phyloP scores from a whole-genome alignment of 2,888 invertebrate species.

The Pecten maximus region DNA sequence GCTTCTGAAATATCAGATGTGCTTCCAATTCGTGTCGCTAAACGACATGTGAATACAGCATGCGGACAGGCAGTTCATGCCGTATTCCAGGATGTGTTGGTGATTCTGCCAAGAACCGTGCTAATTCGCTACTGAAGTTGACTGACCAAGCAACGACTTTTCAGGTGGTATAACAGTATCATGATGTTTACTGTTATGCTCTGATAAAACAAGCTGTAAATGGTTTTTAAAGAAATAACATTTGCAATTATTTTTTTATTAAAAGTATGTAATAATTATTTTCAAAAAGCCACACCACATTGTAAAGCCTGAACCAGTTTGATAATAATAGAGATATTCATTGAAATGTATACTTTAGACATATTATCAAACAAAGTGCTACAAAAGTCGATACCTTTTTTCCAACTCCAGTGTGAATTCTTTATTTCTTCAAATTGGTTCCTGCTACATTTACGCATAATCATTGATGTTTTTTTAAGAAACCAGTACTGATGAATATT shows the following conservation, averaged over 20 bases:
- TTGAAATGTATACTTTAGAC: neutral
- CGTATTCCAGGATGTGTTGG: neutral
- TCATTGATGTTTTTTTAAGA: neutral
- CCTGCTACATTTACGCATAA: neutral
- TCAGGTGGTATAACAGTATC: constrained; percentile 33
- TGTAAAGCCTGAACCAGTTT: constrained; percentile 22
- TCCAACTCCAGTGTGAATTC: neutral
- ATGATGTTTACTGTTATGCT: constrained; percentile 4
- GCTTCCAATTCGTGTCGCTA: neutral
- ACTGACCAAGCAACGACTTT: neutral
- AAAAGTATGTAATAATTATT: neutral
- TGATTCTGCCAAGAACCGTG: neutral
- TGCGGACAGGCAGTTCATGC: neutral
- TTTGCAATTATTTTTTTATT: neutral
- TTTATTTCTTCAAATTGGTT: constrained; percentile 6
- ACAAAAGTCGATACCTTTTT: neutral
- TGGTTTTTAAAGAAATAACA: neutral
- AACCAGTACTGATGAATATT: neutral
- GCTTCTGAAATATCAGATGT: constrained; percentile 35
- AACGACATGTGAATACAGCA: neutral
- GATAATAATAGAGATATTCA: neutral
- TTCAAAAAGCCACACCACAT: neutral
- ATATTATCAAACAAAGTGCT: neutral
- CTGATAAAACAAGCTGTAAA: neutral
- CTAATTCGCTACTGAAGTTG: neutral